A percentile compares a stretch with the other conserved stretches of the same genome.
Evolutionary conservation across 2,113 vertebrate genomes (phyloP).

Genomic region (Pygoscelis adeliae): DNA sequence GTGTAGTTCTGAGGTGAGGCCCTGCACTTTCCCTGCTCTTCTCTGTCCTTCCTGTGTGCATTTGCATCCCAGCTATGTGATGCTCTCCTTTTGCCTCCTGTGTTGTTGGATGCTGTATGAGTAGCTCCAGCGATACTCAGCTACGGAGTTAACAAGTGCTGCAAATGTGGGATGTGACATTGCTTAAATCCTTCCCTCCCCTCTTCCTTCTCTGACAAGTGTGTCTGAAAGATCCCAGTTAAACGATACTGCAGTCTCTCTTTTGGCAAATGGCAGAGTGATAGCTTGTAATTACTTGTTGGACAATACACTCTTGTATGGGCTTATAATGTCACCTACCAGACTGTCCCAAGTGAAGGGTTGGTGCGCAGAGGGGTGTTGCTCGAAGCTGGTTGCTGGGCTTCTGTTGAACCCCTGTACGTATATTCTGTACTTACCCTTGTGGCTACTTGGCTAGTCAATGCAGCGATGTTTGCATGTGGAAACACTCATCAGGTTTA

Average conservation of each 20-base stretch:
- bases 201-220: neutral
- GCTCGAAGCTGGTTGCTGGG: neutral
- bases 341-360: neutral
- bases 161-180: neutral
- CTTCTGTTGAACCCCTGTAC: neutral
- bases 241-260: neutral
- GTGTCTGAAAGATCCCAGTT: neutral
- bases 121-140: neutral
- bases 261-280: neutral
- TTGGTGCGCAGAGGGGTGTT: fast-evolving
- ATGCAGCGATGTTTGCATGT: fast-evolving
- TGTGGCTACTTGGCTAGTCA: neutral
- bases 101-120: neutral
- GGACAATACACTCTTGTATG: fast-evolving
- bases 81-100: neutral
- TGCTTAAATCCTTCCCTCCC: neutral
- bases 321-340: neutral
- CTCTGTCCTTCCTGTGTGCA: neutral
- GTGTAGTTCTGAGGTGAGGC: neutral
- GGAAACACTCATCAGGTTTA: neutral
- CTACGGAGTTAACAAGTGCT: neutral
- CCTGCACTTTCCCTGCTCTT: neutral
- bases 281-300: neutral
- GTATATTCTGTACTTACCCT: neutral
- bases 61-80: neutral